These are phyloP conservation scores for Acleris holmiana DNA, from an alignment of 2,888 invertebrate species.

Conservation along the genomic window DNA sequence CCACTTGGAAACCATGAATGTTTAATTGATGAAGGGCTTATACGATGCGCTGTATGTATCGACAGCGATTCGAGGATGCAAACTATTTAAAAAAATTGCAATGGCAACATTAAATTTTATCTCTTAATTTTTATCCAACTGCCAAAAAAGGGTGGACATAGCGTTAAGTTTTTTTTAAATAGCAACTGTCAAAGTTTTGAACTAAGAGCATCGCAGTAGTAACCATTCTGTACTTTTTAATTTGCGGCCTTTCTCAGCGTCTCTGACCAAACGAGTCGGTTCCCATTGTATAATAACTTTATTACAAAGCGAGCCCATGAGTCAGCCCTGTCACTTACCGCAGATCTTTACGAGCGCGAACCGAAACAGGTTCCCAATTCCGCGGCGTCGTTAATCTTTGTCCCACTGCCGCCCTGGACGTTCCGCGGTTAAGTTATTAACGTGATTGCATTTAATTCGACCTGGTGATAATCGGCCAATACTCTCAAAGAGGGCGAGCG, in stretches of 20 bases:
- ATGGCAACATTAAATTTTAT: too few relatives aligned
- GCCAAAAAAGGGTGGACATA: too few relatives aligned
- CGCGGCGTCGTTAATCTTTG: constrained; percentile 43
- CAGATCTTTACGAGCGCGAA: constrained; percentile 36
- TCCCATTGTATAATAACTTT: constrained; percentile 56
- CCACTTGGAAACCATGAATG: constrained; percentile 47
- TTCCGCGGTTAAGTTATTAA: constrained; percentile 45
- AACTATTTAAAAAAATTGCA: too few relatives aligned
- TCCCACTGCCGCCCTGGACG: constrained; percentile 3
- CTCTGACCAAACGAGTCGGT: constrained; percentile 41
- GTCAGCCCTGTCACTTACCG: constrained; percentile 55
- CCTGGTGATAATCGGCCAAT: constrained; percentile 48
- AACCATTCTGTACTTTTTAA: too few relatives aligned
- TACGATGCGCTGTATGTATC: background rate
- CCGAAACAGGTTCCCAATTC: constrained; percentile 48
- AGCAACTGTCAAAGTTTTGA: too few relatives aligned
- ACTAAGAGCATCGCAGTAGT: too few relatives aligned
- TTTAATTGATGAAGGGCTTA: constrained; percentile 43
- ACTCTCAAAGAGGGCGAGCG: constrained; percentile 43
- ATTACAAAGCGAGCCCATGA: constrained; percentile 50
- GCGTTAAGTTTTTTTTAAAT: too few relatives aligned
- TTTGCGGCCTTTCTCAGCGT: too few relatives aligned
- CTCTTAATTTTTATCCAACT: too few relatives aligned
- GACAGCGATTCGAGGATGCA: too few relatives aligned
- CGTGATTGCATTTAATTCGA: constrained; percentile 44